Conservation (phyloP, 1,140 invertebrate species). For the Marisa cornuarietis region DNA sequence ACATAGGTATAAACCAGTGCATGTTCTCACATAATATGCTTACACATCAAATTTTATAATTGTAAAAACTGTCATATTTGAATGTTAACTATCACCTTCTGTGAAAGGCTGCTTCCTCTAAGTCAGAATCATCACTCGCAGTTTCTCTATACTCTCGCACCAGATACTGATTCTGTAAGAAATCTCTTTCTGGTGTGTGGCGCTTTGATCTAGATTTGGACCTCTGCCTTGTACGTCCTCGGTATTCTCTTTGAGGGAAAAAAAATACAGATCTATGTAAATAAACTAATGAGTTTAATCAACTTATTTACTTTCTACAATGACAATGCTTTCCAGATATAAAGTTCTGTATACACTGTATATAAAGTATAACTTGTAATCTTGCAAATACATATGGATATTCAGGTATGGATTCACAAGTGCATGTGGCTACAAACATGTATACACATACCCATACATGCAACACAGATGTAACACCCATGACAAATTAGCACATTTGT, state of each 20-base stretch:
- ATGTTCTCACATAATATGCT: too few relatives aligned
- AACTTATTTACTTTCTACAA: too few relatives aligned
- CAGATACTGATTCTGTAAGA: slow-evolving; percentile 38
- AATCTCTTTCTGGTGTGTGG: slow-evolving; percentile 45
- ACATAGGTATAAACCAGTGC: too few relatives aligned
- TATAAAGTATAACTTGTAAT: background rate
- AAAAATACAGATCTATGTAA: background rate
- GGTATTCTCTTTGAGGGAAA: background rate
- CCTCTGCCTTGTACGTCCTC: slow-evolving; percentile 32
- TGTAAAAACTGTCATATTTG: too few relatives aligned
- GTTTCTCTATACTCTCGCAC: slow-evolving; percentile 45
- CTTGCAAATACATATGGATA: too few relatives aligned
- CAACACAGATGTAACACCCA: too few relatives aligned
- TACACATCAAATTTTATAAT: too few relatives aligned
- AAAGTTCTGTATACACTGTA: background rate
- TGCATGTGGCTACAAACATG: too few relatives aligned
- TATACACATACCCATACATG: too few relatives aligned
- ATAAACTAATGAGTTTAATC: too few relatives aligned
- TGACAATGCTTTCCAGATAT: background rate
- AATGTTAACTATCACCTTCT: slow-evolving; percentile 26
- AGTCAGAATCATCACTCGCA: slow-evolving; percentile 48
- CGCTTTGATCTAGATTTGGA: slow-evolving; percentile 43
- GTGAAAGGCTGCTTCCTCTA: slow-evolving; percentile 25
- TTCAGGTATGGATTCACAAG: background rate
- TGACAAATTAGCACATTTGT: too few relatives aligned